Conservation (phyloP, 2,888 invertebrate genomes). For the Epinotia demarniana region DNA sequence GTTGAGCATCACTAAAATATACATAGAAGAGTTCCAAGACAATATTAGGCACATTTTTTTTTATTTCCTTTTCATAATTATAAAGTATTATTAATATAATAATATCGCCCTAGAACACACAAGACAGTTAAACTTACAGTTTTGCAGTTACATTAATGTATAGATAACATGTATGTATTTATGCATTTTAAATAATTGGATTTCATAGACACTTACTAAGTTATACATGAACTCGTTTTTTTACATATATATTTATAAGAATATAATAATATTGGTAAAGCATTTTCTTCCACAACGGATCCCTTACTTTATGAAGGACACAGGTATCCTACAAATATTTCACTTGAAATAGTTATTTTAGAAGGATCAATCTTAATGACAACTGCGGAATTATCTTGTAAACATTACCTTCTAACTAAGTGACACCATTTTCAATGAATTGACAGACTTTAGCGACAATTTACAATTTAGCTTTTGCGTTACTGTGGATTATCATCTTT, state of each 20-base stretch:
- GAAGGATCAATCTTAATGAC: slow-evolving; percentile 63
- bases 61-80: slow-evolving; percentile 54
- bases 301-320: slow-evolving; percentile 75
- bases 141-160: slow-evolving; percentile 62
- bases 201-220: slow-evolving; percentile 82
- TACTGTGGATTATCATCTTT: slow-evolving; percentile 59
- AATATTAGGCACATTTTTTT: slow-evolving; percentile 81
- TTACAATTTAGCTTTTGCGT: slow-evolving; percentile 61
- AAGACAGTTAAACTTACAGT: slow-evolving; percentile 67
- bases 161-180: slow-evolving; percentile 69
- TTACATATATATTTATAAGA: slow-evolving; percentile 84
- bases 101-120: slow-evolving; percentile 73
- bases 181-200: slow-evolving; percentile 71
- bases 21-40: slow-evolving; percentile 67
- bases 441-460: slow-evolving; percentile 73
- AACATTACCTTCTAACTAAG: slow-evolving; percentile 71
- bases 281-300: slow-evolving; percentile 82
- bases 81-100: slow-evolving; percentile 62
- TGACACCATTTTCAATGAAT: slow-evolving; percentile 81
- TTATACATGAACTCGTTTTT: slow-evolving; percentile 75
- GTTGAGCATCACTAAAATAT: slow-evolving; percentile 82
- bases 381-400: slow-evolving; percentile 64
- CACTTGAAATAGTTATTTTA: slow-evolving; percentile 70
- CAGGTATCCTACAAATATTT: slow-evolving; percentile 75
- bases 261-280: slow-evolving; percentile 83